Percentiles rank a stretch among this genome's conserved stretches.
These are phyloP conservation scores for Gortyna flavago DNA, from an alignment of 2,888 invertebrate species.

Conservation along the genomic window DNA sequence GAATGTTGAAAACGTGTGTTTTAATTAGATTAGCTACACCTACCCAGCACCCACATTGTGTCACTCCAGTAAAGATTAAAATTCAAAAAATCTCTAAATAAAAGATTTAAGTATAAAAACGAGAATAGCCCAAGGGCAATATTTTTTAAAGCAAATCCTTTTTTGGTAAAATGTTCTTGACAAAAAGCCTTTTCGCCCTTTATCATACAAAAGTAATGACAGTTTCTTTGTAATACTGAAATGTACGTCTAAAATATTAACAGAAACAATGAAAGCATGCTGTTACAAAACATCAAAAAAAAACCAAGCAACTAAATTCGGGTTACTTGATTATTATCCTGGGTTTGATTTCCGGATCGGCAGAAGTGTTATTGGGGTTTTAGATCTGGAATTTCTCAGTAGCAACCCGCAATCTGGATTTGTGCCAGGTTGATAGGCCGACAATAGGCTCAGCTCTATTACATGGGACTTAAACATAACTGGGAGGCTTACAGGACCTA, in stretches of 20 bases:
- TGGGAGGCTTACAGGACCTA: too few relatives aligned
- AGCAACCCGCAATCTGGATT: not conserved
- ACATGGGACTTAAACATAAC: not conserved
- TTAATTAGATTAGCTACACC: constrained; percentile 17
- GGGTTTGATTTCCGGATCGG: not conserved
- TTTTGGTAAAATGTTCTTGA: not conserved
- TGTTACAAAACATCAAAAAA: not conserved
- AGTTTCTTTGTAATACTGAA: not conserved
- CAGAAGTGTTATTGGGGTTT: too few relatives aligned
- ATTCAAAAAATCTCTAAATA: not conserved
- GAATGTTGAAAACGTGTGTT: constrained; percentile 25
- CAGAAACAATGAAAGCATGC: not conserved
- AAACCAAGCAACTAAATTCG: not conserved
- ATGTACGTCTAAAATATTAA: not conserved
- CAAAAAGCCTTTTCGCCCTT: not conserved
- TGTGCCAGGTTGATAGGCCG: not conserved
- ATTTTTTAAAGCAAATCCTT: too few relatives aligned
- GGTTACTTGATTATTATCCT: not conserved
- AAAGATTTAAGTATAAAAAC: not conserved
- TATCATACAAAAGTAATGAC: not conserved
- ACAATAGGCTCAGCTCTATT: too few relatives aligned
- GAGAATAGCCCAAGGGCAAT: not conserved
- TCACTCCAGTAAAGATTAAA: not conserved
- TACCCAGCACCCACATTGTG: not conserved
- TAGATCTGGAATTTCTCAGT: not conserved